Conservation (phyloP, 2,797 vertebrate species). For the Melopsittacus undulatus region DNA sequence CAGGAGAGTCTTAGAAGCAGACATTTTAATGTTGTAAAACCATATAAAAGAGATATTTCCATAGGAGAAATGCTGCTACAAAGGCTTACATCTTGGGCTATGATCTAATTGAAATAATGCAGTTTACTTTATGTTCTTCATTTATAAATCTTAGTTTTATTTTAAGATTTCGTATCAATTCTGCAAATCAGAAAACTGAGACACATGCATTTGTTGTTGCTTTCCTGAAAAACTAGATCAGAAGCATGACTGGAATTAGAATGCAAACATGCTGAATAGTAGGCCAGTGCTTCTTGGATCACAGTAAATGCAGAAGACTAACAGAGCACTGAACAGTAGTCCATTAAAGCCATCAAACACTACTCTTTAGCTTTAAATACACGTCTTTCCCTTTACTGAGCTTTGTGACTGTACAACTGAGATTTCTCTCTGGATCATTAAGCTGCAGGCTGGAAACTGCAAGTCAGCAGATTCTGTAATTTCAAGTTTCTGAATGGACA, state of each 20-base stretch:
- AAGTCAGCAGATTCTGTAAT: conserved; percentile 47
- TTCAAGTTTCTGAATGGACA: conserved; percentile 45
- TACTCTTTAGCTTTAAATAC: conserved; percentile 4
- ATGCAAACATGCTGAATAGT: not conserved
- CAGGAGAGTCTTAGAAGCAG: not conserved
- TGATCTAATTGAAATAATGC: not conserved
- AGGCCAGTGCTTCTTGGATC: conserved; percentile 17
- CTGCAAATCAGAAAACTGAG: not conserved
- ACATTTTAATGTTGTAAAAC: not conserved
- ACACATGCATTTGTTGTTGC: not conserved
- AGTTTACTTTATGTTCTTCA: not conserved
- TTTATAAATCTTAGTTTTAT: not conserved
- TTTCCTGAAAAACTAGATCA: conserved; percentile 11
- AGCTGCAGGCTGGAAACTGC: conserved; percentile 15
- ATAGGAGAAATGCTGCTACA: not conserved
- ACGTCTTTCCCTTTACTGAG: not conserved
- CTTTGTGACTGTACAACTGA: conserved; percentile 21
- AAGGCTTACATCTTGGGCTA: not conserved
- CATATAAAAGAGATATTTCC: not conserved
- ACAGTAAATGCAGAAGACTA: not conserved
- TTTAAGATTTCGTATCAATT: not conserved
- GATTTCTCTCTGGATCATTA: conserved; percentile 44
- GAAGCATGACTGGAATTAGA: conserved; percentile 36
- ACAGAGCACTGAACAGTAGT: not conserved
- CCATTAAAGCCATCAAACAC: conserved; percentile 5